Percentiles rank a stretch among this genome's conserved stretches.
Evolutionary conservation across 2,888 invertebrate genomes (phyloP).

Genomic region (Zhuqinia jingwanae): DNA sequence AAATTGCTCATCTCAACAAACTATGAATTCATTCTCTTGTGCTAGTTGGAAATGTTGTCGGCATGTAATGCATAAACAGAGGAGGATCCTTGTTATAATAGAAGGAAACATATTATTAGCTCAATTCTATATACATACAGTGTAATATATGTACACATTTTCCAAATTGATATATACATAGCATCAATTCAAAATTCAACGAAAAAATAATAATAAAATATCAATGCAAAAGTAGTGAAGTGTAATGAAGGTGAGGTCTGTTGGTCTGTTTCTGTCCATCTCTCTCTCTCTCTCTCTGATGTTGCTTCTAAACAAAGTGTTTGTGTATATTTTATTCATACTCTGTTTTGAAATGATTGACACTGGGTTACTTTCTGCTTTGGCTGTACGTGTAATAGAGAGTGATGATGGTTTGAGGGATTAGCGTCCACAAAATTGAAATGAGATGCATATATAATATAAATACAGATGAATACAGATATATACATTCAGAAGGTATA

Average conservation of each 20-base stretch:
- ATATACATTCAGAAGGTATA: no score
- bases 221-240: constrained; percentile 69
- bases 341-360: constrained; percentile 64
- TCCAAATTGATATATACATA: no score
- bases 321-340: constrained; percentile 12
- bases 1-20: background rate
- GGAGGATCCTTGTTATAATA: background rate
- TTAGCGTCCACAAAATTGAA: constrained; percentile 68
- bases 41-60: constrained; percentile 5
- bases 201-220: constrained; percentile 60
- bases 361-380: constrained; percentile 43
- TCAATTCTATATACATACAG: no score
- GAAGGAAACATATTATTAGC: background rate
- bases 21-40: background rate
- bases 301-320: constrained; percentile 2
- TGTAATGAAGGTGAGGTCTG: constrained; percentile 71
- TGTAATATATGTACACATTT: no score
- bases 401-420: constrained; percentile 69
- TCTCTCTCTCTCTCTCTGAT: constrained; percentile 45
- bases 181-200: constrained; percentile 30
- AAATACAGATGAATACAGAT: no score
- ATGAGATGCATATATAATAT: constrained; percentile 53
- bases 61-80: constrained; percentile 49
- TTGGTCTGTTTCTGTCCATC: no score
- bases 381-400: no score